Percentiles rank a stretch among this genome's conserved stretches.
Evolutionary conservation across 2,797 vertebrate genomes (phyloP).

Genomic region (Carcharodon carcharias): DNA sequence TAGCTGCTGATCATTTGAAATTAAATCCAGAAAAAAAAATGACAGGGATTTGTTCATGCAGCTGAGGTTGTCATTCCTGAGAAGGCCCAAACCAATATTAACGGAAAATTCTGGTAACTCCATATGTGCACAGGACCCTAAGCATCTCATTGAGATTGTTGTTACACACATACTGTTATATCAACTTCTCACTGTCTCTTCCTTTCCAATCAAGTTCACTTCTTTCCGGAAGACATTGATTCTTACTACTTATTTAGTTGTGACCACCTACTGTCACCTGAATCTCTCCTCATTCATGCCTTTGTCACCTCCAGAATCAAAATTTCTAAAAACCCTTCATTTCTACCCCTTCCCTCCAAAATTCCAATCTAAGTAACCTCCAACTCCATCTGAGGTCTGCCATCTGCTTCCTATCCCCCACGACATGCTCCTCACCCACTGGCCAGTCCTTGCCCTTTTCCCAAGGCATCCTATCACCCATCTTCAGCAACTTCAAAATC

Average conservation of each 20-base stretch:
- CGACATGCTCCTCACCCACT: not conserved
- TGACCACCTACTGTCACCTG: not conserved
- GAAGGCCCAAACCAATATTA: slow-evolving; percentile 4
- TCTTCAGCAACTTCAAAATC: not conserved
- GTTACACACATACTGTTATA: not conserved
- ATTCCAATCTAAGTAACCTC: not conserved
- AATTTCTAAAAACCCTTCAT: not conserved
- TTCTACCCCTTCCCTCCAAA: not conserved
- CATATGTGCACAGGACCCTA: not conserved
- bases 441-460: not conserved
- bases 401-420: not conserved
- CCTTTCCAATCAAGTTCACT: not conserved
- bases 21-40: slow-evolving; percentile 21
- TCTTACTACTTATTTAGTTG: not conserved
- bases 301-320: not conserved
- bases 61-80: not conserved
- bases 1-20: slow-evolving; percentile 29
- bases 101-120: slow-evolving; percentile 11
- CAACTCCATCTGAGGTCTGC: not conserved
- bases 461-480: not conserved
- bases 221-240: not conserved
- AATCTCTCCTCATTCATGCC: not conserved
- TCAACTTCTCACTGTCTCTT: no score
- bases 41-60: slow-evolving; percentile 5
- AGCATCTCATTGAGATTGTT: not conserved